phyloP scores from a whole-genome alignment of 1,140 invertebrate genomes.

The Aethina tumida region DNA sequence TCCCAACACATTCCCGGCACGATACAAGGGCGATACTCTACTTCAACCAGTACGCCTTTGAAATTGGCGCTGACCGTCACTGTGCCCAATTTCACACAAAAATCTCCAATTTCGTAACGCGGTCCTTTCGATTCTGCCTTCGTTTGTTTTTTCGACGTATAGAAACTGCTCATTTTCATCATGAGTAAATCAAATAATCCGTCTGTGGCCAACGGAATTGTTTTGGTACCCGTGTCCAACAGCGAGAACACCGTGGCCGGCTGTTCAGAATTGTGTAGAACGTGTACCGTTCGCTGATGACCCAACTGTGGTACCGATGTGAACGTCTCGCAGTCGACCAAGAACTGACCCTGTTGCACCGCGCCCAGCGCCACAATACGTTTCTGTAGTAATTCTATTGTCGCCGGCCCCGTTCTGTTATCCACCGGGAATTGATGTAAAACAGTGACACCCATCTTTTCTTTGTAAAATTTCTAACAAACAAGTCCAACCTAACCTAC shows the following conservation, averaged over 20 bases:
- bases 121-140: slow-evolving; percentile 85
- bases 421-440: slow-evolving; percentile 78
- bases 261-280: slow-evolving; percentile 91
- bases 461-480: no score
- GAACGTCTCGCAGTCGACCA: slow-evolving; percentile 92
- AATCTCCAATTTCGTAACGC: slow-evolving; percentile 86
- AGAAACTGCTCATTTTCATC: slow-evolving; percentile 78
- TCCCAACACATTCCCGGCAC: slow-evolving; percentile 83
- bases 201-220: slow-evolving; percentile 80
- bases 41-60: slow-evolving; percentile 90
- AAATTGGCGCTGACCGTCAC: slow-evolving; percentile 89
- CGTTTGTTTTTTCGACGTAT: slow-evolving; percentile 79
- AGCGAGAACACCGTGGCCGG: slow-evolving; percentile 90
- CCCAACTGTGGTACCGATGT: slow-evolving; percentile 65
- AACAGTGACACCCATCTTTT: slow-evolving; percentile 36
- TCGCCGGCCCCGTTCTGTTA: slow-evolving; percentile 74
- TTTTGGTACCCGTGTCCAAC: slow-evolving; percentile 76
- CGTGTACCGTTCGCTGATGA: slow-evolving; percentile 70
- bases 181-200: slow-evolving; percentile 84
- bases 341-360: slow-evolving; percentile 75
- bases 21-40: slow-evolving; percentile 87
- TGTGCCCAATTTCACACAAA: slow-evolving; percentile 86
- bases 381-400: slow-evolving; percentile 78
- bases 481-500: no score
- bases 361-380: slow-evolving; percentile 77